These are phyloP conservation scores for Lobophora halterata DNA, from an alignment of 2,888 invertebrate species.

Conservation along the genomic window DNA sequence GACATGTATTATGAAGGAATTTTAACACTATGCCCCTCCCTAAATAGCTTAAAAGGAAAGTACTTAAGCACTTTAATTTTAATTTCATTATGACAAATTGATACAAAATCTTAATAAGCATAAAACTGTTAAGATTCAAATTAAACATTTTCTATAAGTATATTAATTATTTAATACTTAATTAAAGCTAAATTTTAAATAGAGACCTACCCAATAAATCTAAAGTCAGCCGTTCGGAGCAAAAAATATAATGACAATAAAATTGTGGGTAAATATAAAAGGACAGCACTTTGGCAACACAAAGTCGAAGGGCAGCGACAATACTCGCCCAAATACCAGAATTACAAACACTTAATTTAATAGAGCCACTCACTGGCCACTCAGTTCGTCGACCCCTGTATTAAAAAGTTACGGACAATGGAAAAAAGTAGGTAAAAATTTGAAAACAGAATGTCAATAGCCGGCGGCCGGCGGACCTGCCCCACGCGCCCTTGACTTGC, in stretches of 20 bases:
- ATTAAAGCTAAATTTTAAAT: no score
- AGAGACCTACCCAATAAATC: no score
- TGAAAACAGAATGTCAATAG: conserved; percentile 80
- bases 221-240: no score
- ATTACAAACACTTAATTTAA: conserved; percentile 47
- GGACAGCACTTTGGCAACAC: conserved; percentile 7
- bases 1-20: conserved; percentile 31
- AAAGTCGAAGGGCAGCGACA: conserved; percentile 27
- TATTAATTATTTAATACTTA: no score
- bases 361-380: conserved; percentile 58
- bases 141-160: no score
- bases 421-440: conserved; percentile 77
- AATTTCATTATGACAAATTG: no score
- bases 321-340: conserved; percentile 41
- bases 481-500: conserved; percentile 79
- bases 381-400: conserved; percentile 69
- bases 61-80: no score
- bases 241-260: conserved; percentile 4
- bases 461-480: conserved; percentile 78
- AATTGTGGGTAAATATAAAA: not conserved
- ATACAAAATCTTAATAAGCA: no score
- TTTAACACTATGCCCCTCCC: conserved; percentile 31
- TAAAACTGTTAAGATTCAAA: no score
- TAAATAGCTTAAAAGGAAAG: no score
- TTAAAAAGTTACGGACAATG: conserved; percentile 79